These are phyloP conservation scores for Hemithea aestivaria DNA, from an alignment of 2,888 invertebrate genomes.

Conservation along the genomic window DNA sequence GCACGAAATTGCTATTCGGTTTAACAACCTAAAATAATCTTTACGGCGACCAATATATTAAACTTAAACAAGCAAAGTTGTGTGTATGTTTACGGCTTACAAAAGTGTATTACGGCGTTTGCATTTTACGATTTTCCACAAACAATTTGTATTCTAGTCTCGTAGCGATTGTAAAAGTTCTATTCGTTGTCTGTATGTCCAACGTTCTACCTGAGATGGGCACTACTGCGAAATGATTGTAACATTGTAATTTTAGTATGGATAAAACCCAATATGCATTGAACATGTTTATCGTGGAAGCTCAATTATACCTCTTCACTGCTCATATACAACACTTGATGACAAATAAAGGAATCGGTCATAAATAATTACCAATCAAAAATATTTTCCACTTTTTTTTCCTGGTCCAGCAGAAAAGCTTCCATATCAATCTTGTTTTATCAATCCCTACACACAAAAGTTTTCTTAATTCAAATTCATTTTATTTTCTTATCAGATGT, in stretches of 20 bases:
- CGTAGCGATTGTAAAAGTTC: constrained; percentile 57
- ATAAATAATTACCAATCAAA: no score
- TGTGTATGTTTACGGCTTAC: constrained; percentile 50
- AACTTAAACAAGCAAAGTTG: constrained; percentile 33
- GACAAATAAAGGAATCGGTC: no score
- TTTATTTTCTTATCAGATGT: no score
- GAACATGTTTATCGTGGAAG: no score
- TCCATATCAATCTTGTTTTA: no score
- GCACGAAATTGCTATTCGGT: constrained; percentile 2
- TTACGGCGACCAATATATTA: constrained; percentile 9
- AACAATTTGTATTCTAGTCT: constrained; percentile 69
- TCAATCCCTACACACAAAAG: no score
- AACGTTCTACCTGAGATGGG: constrained; percentile 22
- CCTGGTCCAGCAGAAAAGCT: no score
- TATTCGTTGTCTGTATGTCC: constrained; percentile 28
- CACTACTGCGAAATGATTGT: constrained; percentile 16
- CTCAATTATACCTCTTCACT: no score
- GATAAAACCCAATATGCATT: background rate
- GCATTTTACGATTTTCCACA: constrained; percentile 63
- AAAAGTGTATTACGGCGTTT: constrained; percentile 49
- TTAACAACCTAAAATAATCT: constrained; percentile 10
- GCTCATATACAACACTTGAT: no score
- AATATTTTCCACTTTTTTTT: no score
- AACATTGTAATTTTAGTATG: background rate
- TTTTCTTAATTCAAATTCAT: no score